phyloP scores from a whole-genome alignment of 2,888 invertebrate genomes.

The Cataglyphis livida region DNA sequence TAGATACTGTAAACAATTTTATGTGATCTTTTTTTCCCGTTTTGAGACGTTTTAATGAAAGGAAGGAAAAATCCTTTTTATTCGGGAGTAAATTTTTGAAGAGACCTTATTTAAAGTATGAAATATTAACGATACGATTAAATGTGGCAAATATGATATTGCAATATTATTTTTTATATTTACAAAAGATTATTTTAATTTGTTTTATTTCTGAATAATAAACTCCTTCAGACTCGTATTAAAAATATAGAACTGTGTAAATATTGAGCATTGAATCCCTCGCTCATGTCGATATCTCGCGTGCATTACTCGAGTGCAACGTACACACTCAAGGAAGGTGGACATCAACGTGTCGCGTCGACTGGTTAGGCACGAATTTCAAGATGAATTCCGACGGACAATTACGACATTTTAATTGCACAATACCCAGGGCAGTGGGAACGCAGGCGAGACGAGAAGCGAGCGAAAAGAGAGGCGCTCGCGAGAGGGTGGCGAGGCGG shows the following conservation, averaged over 20 bases:
- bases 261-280: slow-evolving; percentile 15
- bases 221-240: slow-evolving; percentile 11
- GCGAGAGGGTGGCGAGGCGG: slow-evolving; percentile 52
- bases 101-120: background rate
- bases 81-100: background rate
- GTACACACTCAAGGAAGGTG: slow-evolving; percentile 6
- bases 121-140: slow-evolving; percentile 30
- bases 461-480: slow-evolving; percentile 56
- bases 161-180: slow-evolving; percentile 21
- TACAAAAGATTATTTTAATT: slow-evolving; percentile 14
- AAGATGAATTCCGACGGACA: slow-evolving; percentile 79
- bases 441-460: slow-evolving; percentile 55
- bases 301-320: slow-evolving; percentile 2
- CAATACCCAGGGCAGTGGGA: slow-evolving; percentile 71
- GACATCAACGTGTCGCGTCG: slow-evolving; percentile 20
- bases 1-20: background rate
- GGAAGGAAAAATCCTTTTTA: background rate
- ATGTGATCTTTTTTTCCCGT: background rate
- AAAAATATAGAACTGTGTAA: slow-evolving; percentile 5
- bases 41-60: background rate
- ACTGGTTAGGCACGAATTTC: slow-evolving; percentile 72
- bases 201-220: slow-evolving; percentile 7
- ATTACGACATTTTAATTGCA: slow-evolving; percentile 82
- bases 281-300: background rate
- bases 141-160: slow-evolving; percentile 15